These are phyloP conservation scores for Rhyzopertha dominica DNA, from an alignment of 1,140 invertebrate genomes.

Conservation along the genomic window DNA sequence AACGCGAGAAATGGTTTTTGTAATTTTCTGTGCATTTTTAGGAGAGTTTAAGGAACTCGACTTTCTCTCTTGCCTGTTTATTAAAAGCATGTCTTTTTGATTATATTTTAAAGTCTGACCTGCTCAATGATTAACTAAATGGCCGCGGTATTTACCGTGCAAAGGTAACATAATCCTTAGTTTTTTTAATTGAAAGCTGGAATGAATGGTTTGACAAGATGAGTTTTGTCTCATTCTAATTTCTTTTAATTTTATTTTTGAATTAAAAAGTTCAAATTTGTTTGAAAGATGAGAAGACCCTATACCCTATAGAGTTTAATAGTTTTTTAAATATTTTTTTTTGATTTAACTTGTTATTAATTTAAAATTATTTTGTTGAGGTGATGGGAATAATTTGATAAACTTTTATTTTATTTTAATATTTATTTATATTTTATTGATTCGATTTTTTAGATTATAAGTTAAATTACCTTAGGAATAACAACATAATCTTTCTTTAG, in stretches of 20 bases:
- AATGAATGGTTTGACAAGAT: slow-evolving; percentile 59
- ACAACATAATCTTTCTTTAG: slow-evolving; percentile 62
- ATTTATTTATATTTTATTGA: slow-evolving; percentile 45
- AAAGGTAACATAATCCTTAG: slow-evolving; percentile 69
- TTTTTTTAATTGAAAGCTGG: slow-evolving; percentile 61
- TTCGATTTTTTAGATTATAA: slow-evolving; percentile 48
- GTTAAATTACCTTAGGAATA: slow-evolving; percentile 67
- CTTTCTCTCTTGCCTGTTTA: slow-evolving; percentile 64
- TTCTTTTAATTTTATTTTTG: slow-evolving; percentile 51
- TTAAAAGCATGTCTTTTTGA: slow-evolving; percentile 66
- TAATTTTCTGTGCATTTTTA: slow-evolving; percentile 30
- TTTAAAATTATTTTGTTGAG: slow-evolving; percentile 47
- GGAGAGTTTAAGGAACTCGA: slow-evolving; percentile 55
- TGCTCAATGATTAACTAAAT: slow-evolving; percentile 62
- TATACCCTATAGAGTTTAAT: slow-evolving; percentile 54
- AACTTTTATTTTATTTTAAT: slow-evolving; percentile 43
- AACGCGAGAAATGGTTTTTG: slow-evolving; percentile 45
- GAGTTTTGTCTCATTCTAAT: slow-evolving; percentile 47
- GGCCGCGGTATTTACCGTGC: slow-evolving; percentile 60
- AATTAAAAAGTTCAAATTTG: slow-evolving; percentile 60
- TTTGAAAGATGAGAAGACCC: slow-evolving; percentile 56
- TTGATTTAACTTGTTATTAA: slow-evolving; percentile 40
- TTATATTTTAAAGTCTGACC: slow-evolving; percentile 55
- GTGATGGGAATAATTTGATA: slow-evolving; percentile 45
- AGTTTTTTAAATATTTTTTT: slow-evolving; percentile 44